Evolutionary conservation across 1,140 invertebrate species (phyloP), one percentile per base, ranked within the genome.

Genomic region (Pseudomyrmex cubaensis): DNA sequence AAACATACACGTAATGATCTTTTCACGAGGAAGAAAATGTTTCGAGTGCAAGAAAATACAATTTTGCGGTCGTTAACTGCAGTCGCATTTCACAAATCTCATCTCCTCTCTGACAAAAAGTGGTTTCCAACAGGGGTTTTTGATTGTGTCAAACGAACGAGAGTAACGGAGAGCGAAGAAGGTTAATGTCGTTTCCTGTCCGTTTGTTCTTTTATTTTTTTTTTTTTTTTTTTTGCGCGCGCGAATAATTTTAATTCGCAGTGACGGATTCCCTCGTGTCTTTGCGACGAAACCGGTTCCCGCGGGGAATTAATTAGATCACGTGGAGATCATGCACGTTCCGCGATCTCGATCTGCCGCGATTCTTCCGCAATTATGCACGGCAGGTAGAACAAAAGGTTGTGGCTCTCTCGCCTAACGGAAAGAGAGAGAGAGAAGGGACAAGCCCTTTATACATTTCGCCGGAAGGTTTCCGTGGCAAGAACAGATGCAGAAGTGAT

Each of bases 251-350:
- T 35, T 35, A 35, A 35, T 5, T 82, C 75, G 9, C 10, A 44
- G 13, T 25, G 52, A 52, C 56, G 54, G 35, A 75, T 84, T 56
- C 17, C 3, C 57, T 57, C 54, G 22, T 64, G 69, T 64, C 64
- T 63, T 8, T n/a, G 61, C n/a, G 85, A 67, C 67, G 22, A 35
- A 35, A 85, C 72, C 56, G 70, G 52, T 84, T 22, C 3, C 17
- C 35, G 4, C 20, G 8, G 66, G n/a, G 15, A 17, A 82, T 87
- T 85, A 85, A 88, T 88, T 88, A 82, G 56, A 72, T 22, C 74
- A 59, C 80, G 64, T 63, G 46, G 15, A 57, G 20, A 82, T 87
- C 44, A 64, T 61, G 83, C 63, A 46, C 73, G 17, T 75, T 76
- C 52, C 69, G 35, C 54, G 63, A 87, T 84, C 54, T 25, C 62